Evolutionary conservation across 1,140 invertebrate species (phyloP), one percentile per base, ranked within the genome.

Genomic region (Batillaria attramentaria): DNA sequence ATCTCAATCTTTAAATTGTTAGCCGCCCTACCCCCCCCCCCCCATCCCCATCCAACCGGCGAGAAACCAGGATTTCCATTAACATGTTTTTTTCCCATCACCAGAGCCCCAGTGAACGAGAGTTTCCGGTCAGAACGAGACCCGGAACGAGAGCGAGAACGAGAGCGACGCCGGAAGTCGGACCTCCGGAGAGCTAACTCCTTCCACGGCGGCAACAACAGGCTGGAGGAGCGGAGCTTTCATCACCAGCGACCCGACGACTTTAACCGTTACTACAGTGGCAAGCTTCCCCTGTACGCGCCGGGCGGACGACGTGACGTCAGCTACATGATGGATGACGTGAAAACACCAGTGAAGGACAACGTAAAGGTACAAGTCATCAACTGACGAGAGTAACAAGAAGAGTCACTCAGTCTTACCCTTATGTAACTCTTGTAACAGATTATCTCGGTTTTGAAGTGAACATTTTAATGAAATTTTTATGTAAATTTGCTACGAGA

Each of bases 241-340:
- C n/a, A n/a, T n/a, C 62, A 33, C 28, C 20, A 6, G 20, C 31
- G 20, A 28, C 28, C 18, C 62, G 66, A 69, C 37, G 66, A 69
- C 35, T 41, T 69, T 24, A 69, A 69, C 37, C 8, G 37, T 2
- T 24, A 41, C 35, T 69, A 69, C 66, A 69, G 66, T 39, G 66
- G 66, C 66, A 69, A 41, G 66, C 39, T 69, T 24, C 66, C 66
- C 66, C 13, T 41, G 35, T 69, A 20, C 66, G 37, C 28, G 3
- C 37, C 35, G 37, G 5, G 20, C 33, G 24, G 10, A 13, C 18
- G 37, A 8, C 6, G n/a, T 6, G 37, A 69, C 66, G 28, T 69
- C 37, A n/a, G 35, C 66, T 69, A 35, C 66, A 69, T 69, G 66
- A 69, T 69, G 66, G 66, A 69, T 39, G 4, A 24, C 35, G 66